A percentile compares a stretch with the other conserved stretches of the same genome.
These are phyloP conservation scores for Geodia barretti DNA, from an alignment of 37 sponge, comb jelly and placozoan genomes.

Conservation along the genomic window DNA sequence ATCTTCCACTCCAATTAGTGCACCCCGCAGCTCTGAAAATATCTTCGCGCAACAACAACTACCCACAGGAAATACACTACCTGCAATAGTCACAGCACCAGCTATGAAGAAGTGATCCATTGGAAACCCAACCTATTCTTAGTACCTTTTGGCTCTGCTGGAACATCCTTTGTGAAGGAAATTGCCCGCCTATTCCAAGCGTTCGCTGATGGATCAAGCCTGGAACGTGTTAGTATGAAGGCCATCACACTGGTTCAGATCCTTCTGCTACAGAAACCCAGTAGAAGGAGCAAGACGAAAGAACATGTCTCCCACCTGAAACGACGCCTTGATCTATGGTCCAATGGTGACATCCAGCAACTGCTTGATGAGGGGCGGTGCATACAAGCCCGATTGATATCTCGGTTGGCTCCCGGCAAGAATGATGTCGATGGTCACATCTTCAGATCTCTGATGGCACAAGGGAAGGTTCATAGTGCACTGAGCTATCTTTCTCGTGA, in stretches of 20 bases:
- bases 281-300: conserved; percentile 17
- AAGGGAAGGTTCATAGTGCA: conserved; percentile 22
- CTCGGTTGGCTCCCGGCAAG: neutral
- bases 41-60: too few species aligned
- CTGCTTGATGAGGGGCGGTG: conserved; percentile 11
- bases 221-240: conserved; percentile 20
- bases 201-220: conserved; percentile 18
- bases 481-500: neutral
- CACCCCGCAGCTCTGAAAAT: too few species aligned
- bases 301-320: conserved; percentile 26
- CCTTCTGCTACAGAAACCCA: conserved; percentile 26
- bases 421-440: neutral
- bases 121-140: conserved; percentile 20
- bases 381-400: conserved; percentile 10
- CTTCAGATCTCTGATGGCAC: conserved; percentile 16
- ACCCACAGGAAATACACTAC: too few species aligned
- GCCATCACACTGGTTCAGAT: conserved; percentile 15
- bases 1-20: neutral
- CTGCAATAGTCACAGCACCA: too few species aligned
- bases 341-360: conserved; percentile 15
- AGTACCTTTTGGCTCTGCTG: conserved; percentile 15
- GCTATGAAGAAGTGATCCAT: conserved; percentile 25
- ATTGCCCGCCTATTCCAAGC: conserved; percentile 23
- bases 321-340: conserved; percentile 21
- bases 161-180: conserved; percentile 19